These are phyloP conservation scores for Clarias laeviceps DNA, from an alignment of 2,797 vertebrate genomes.

Conservation along the genomic window DNA sequence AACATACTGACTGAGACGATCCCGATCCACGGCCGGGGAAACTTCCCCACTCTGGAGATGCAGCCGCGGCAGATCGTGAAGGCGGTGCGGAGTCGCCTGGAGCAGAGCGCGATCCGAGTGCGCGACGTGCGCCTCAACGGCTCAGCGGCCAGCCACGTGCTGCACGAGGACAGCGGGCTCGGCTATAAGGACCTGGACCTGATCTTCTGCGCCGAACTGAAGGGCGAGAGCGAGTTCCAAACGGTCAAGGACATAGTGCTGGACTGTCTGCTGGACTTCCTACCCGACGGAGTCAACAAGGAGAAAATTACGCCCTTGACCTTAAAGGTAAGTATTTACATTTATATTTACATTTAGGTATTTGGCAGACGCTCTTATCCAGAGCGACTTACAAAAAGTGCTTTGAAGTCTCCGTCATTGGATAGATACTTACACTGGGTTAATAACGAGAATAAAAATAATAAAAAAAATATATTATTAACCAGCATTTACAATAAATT, in stretches of 20 bases:
- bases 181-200: slow-evolving; percentile 98
- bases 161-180: slow-evolving; percentile 93
- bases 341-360: too few species aligned
- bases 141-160: slow-evolving; percentile 94
- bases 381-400: too few species aligned
- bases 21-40: slow-evolving; percentile 96
- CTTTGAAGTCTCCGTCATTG: too few species aligned
- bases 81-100: slow-evolving; percentile 91
- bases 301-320: slow-evolving; percentile 95
- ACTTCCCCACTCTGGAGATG: slow-evolving; percentile 97
- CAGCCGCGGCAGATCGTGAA: slow-evolving; percentile 96
- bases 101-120: slow-evolving; percentile 86
- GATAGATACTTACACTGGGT: too few species aligned
- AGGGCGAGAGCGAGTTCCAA: slow-evolving; percentile 94
- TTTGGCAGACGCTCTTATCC: too few species aligned
- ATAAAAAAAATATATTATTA: slow-evolving; percentile 21
- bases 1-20: slow-evolving; percentile 93
- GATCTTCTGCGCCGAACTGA: slow-evolving; percentile 95
- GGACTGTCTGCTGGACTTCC: slow-evolving; percentile 97
- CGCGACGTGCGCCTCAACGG: slow-evolving; percentile 95
- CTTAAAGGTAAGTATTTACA: slow-evolving; percentile 83
- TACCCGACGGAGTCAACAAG: slow-evolving; percentile 97
- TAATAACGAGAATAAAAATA: not conserved
- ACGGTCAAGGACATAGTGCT: slow-evolving; percentile 96
- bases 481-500: not conserved